Percentiles rank a stretch among this genome's conserved stretches.
These are phyloP conservation scores for Panthera tigris DNA, from an alignment of 2,113 vertebrate species.

Conservation along the genomic window DNA sequence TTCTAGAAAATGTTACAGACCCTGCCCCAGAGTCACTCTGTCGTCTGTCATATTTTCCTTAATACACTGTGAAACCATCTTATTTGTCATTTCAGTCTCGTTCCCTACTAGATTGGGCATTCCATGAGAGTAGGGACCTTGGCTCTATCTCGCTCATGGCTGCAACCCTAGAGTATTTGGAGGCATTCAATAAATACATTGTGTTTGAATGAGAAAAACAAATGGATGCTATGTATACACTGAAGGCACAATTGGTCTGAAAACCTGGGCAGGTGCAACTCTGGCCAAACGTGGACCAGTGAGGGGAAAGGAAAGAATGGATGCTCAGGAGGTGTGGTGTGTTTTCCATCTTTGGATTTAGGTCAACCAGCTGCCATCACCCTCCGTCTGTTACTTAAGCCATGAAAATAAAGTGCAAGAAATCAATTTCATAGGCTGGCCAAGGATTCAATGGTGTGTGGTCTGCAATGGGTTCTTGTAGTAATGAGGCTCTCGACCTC, in stretches of 20 bases:
- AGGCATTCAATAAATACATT: neutral
- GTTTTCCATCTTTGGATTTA: neutral
- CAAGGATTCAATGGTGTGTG: neutral
- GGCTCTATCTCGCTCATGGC: neutral
- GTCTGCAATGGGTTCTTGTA: neutral
- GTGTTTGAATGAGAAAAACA: neutral
- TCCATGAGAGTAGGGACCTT: neutral
- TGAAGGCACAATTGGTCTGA: neutral
- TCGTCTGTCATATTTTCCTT: neutral
- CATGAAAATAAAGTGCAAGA: neutral
- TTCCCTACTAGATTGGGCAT: neutral
- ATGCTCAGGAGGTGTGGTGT: fast-evolving
- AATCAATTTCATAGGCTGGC: neutral
- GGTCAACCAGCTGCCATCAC: neutral
- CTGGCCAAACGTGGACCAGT: neutral
- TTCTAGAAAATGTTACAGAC: neutral
- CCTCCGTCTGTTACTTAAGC: neutral
- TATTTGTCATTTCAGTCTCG: neutral
- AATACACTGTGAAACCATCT: neutral
- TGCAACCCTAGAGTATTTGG: neutral
- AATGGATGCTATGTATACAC: neutral
- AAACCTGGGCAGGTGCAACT: neutral
- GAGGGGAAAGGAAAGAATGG: neutral
- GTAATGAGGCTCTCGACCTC: neutral
- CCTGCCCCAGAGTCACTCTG: neutral